Evolutionary conservation across 2,113 vertebrate genomes (phyloP), one percentile per base, ranked within the genome.

Genomic region (Amblyornis subalaris): DNA sequence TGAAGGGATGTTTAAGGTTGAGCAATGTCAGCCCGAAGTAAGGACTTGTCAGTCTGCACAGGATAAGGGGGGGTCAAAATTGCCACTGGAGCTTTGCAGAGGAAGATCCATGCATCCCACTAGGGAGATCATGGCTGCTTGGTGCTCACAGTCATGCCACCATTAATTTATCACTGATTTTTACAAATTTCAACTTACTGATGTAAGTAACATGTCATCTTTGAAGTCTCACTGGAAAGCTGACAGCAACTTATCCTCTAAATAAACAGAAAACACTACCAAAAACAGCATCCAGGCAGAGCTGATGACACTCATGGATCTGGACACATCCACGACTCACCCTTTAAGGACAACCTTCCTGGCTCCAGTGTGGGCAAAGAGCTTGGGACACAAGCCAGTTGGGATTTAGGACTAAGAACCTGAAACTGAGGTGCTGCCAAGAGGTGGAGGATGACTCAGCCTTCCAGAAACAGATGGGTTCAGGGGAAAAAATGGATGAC

Each of bases 401-500:
- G 3, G 75, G 75, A 96, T 90, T 92, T 80, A 85, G 67, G 75
- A 60, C 36, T 89, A 87, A 94, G 87, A 93, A 91, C 36, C 62
- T 85, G 33, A 73, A 90, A 88, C 0, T 76, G 75, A 90, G 79
- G 72, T 0, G 0, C 29, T 66, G 90, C 85, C 88, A 96, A 83
- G 8, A 73, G 21, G 17, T 12, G 0, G 14, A 12, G 19, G 35
- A 88, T 86, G 92, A 95, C 72, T 90, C 88, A 93, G 85, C 55
- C 48, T 88, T 80, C 42, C 79, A 83, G 72, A 77, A 95, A 88
- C 54, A 69, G 53, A 93, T 0, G 0, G 33, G 36, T 14, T 26
- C 50, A 85, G 35, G 33, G 65, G 47, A 53, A 84, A 93, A 79
- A 93, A n/a, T n/a, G 28, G 53, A 73, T 0, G 0, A 48, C 38